Base-by-base conservation (phyloP, 2,888 invertebrate species). In the Hypolimnas misippus region DNA sequence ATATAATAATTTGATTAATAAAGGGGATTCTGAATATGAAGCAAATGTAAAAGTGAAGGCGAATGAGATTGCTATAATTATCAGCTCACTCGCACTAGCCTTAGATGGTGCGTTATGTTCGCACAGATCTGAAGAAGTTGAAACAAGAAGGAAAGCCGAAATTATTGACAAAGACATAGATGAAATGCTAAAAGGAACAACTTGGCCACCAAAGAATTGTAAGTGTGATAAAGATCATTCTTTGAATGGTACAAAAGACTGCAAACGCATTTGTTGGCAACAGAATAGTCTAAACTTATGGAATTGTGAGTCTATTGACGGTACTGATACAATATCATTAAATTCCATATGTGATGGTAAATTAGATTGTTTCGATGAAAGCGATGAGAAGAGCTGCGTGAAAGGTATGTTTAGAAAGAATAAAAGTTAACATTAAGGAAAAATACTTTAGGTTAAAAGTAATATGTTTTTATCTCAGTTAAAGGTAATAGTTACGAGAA, bases 321-420 rank as follows among this genome's bases (percentile, higher is more conserved):
- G 74, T 0, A 69, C 71, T 1, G 69, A 68, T 12, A 74, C 73
- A 49, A 72, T 90, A 6, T 54, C 81, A 1, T 52, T 90, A 12
- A 76, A 83, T 67, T 66, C 71, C 1, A 50, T 90, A 40, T 90
- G 91, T 67, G 89, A 91, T 63, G 90, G 91, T 0, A 89, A 87
- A 81, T 65, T 82, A 14, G 91, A 91, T 63, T 91, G 91, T 68
- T 78, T 73, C 56, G 87, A 89, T 70, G 83, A 86, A 72, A 75
- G 78, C 29, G 91, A 91, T 70, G 91, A 91, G 73, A 70, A 31
- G 21, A 75, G 61, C 46, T 91, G 91, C 67, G 67, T 67, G n/a
- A 55, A 56, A 67, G 83, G 87, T 86, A 76, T 66, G 63, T 19
- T 42, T 14, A n/a, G 14, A 5, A 14, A 40, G 4, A 1, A 6